Conservation (phyloP, 1,140 invertebrate genomes). For the Bombus pyrosoma region DNA sequence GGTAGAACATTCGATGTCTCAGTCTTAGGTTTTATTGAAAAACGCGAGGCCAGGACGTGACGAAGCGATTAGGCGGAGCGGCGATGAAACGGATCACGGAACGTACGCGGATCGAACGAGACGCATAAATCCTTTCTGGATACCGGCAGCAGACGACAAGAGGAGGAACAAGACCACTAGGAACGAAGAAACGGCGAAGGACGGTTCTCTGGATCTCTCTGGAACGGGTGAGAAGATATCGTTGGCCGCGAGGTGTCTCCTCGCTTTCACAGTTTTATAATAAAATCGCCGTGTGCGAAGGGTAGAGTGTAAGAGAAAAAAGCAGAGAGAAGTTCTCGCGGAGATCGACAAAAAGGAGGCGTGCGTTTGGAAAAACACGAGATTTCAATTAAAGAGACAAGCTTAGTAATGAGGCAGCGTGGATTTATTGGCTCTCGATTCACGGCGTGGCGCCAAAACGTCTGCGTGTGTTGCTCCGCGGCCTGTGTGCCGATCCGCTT, state of each 20-base stretch:
- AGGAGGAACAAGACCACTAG: neutral
- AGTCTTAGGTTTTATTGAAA: neutral
- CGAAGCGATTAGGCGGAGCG: slow-evolving; percentile 36
- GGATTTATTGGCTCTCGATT: slow-evolving; percentile 76
- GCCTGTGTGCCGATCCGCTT: neutral
- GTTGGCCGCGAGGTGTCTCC: slow-evolving; percentile 49
- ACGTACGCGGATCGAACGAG: slow-evolving; percentile 2
- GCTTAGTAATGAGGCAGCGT: slow-evolving; percentile 79
- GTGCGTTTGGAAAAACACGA: slow-evolving; percentile 79
- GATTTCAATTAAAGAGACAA: slow-evolving; percentile 82
- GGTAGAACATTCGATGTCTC: no score
- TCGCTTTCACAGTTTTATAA: slow-evolving; percentile 44
- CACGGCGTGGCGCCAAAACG: slow-evolving; percentile 66
- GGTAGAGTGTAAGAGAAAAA: neutral
- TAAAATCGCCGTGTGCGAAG: slow-evolving; percentile 37
- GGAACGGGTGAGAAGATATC: slow-evolving; percentile 39
- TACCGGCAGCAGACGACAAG: no score
- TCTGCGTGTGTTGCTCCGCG: slow-evolving; percentile 61
- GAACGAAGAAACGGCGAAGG: neutral
- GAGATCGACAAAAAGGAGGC: slow-evolving; percentile 47
- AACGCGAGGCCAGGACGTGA: slow-evolving; percentile 3
- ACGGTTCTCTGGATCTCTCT: neutral
- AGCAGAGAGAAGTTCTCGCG: slow-evolving; percentile 8
- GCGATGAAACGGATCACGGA: slow-evolving; percentile 37
- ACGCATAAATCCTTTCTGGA: slow-evolving; percentile 35